Percentiles rank a stretch among this genome's conserved stretches.
Evolutionary conservation across 2,797 vertebrate genomes (phyloP).

Genomic region (Dromococcyx pavoninus): DNA sequence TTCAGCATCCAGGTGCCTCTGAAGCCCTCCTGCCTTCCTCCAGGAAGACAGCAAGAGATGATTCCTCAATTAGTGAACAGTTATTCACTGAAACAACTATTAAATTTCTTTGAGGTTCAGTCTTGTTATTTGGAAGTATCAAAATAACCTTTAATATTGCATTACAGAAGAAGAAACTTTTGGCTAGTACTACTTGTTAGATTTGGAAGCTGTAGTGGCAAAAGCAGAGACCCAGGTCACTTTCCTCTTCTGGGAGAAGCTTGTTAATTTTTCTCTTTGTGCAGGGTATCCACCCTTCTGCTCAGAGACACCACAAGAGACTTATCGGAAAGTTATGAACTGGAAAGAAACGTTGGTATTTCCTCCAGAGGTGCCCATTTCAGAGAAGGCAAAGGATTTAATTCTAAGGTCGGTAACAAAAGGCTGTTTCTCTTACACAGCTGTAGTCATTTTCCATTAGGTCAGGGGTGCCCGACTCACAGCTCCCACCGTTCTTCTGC

Average conservation of each 20-base stretch:
- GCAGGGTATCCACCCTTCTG: conserved; percentile 98
- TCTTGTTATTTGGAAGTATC: neutral
- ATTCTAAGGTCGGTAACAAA: conserved; percentile 86
- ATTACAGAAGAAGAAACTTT: neutral
- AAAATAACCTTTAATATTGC: neutral
- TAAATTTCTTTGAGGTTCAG: neutral
- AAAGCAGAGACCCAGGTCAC: neutral
- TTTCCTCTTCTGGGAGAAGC: neutral
- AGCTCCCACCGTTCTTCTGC: no score
- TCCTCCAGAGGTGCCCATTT: conserved; percentile 97
- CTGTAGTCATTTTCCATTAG: neutral
- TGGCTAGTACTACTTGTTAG: neutral
- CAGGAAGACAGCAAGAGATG: neutral
- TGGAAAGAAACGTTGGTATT: conserved; percentile 97
- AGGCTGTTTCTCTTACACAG: neutral
- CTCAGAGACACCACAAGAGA: conserved; percentile 97
- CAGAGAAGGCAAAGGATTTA: conserved; percentile 94
- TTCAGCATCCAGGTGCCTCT: neutral
- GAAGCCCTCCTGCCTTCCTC: neutral
- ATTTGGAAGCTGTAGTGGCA: neutral
- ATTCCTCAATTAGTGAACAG: neutral
- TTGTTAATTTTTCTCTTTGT: neutral
- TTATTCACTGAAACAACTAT: neutral
- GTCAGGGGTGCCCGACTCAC: no score
- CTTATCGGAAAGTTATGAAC: conserved; percentile 99